These are phyloP conservation scores for Clanis bilineata DNA, from an alignment of 2,888 invertebrate species.

Conservation along the genomic window DNA sequence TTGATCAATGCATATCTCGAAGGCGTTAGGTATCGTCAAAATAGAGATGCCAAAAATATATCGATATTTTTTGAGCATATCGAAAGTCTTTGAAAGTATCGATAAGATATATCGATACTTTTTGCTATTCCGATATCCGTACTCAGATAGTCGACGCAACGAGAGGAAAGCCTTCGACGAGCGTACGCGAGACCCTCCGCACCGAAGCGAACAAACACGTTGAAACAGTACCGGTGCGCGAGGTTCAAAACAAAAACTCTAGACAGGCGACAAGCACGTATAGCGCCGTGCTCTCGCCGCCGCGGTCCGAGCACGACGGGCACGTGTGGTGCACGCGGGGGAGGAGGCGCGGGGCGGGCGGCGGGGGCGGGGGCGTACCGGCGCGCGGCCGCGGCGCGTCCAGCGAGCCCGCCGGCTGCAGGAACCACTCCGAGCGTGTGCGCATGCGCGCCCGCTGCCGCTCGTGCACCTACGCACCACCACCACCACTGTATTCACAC, in stretches of 20 bases:
- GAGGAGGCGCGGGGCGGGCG: slow-evolving; percentile 28
- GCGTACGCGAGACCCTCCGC: slow-evolving; percentile 65
- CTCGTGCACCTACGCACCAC: slow-evolving; percentile 91
- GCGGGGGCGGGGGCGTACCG: slow-evolving; percentile 59
- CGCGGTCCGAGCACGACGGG: slow-evolving; percentile 43
- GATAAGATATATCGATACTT: too few relatives aligned
- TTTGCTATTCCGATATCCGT: too few relatives aligned
- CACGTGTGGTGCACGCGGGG: slow-evolving; percentile 27
- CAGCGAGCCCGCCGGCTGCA: slow-evolving; percentile 85
- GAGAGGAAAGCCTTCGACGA: slow-evolving; percentile 43
- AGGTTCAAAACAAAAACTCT: slow-evolving; percentile 79
- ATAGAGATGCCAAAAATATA: too few relatives aligned
- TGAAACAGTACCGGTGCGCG: slow-evolving; percentile 73
- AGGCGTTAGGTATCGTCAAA: neutral
- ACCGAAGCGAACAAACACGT: slow-evolving; percentile 69
- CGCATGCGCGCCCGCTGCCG: slow-evolving; percentile 98
- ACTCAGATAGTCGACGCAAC: neutral
- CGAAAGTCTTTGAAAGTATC: too few relatives aligned
- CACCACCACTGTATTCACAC: slow-evolving; percentile 26
- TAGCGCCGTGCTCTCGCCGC: slow-evolving; percentile 71
- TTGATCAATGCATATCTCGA: neutral
- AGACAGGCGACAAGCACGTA: slow-evolving; percentile 81
- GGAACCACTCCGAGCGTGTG: slow-evolving; percentile 98
- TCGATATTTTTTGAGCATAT: too few relatives aligned
- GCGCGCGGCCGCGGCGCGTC: slow-evolving; percentile 69